These are phyloP conservation scores for Diceros bicornis DNA, from an alignment of 2,797 vertebrate species.

Conservation along the genomic window DNA sequence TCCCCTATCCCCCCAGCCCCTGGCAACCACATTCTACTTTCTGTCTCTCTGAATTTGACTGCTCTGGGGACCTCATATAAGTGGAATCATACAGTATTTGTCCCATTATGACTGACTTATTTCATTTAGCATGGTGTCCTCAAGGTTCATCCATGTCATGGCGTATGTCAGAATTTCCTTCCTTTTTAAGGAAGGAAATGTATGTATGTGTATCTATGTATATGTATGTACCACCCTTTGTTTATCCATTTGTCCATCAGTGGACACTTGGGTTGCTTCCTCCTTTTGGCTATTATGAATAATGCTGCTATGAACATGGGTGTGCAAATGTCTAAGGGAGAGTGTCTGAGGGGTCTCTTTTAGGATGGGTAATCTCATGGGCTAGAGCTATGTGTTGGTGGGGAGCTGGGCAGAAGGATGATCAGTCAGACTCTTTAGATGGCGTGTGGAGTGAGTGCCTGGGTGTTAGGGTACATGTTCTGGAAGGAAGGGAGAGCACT, in stretches of 20 bases:
- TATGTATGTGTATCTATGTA: background rate
- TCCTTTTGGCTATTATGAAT: background rate
- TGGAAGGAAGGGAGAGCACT: background rate
- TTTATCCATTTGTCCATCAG: background rate
- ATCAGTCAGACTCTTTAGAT: background rate
- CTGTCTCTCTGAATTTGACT: background rate
- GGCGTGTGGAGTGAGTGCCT: background rate
- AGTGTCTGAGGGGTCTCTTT: background rate
- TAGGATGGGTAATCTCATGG: background rate
- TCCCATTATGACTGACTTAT: background rate
- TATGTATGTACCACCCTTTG: background rate
- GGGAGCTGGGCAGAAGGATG: background rate
- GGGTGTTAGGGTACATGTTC: background rate
- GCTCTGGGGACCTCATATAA: background rate
- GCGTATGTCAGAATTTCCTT: background rate
- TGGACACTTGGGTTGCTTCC: background rate
- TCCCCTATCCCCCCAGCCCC: rapidly evolving
- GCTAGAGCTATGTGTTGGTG: background rate
- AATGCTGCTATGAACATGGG: background rate
- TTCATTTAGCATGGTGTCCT: background rate
- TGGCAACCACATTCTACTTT: background rate
- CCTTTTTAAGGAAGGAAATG: background rate
- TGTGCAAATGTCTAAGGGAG: background rate
- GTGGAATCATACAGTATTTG: background rate
- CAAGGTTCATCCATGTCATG: background rate